These are phyloP conservation scores for Simalia tracyae DNA, from an alignment of 2,797 vertebrate genomes.

Conservation along the genomic window DNA sequence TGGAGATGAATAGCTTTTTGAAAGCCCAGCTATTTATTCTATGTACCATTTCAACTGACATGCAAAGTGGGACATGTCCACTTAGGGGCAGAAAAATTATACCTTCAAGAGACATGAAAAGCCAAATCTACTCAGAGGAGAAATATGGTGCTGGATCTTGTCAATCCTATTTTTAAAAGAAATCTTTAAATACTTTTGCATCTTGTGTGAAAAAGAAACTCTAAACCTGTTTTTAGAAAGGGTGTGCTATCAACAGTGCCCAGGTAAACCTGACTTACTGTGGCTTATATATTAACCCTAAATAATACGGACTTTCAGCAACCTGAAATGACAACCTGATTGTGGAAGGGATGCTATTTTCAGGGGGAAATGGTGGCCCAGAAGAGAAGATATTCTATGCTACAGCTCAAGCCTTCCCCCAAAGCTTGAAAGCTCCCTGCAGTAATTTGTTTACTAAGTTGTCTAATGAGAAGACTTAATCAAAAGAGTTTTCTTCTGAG, in stretches of 20 bases:
- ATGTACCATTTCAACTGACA: slow-evolving; percentile 18
- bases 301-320: slow-evolving; percentile 65
- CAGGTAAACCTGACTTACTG: slow-evolving; percentile 58
- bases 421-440: slow-evolving; percentile 54
- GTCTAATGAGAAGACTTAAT: slow-evolving; percentile 64
- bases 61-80: not conserved
- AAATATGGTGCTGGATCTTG: slow-evolving; percentile 6
- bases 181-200: slow-evolving; percentile 55
- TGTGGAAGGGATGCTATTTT: slow-evolving; percentile 53
- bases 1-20: slow-evolving; percentile 23
- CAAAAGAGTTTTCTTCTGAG: slow-evolving; percentile 46
- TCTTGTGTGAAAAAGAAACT: slow-evolving; percentile 53
- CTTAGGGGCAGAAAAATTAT: slow-evolving; percentile 29
- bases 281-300: slow-evolving; percentile 68
- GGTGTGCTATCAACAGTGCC: slow-evolving; percentile 52
- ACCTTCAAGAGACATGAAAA: slow-evolving; percentile 19
- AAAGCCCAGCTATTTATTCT: not conserved
- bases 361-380: slow-evolving; percentile 58
- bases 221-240: slow-evolving; percentile 64
- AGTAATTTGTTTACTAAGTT: slow-evolving; percentile 65
- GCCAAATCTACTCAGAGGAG: slow-evolving; percentile 18
- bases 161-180: slow-evolving; percentile 38
- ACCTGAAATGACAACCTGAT: slow-evolving; percentile 51
- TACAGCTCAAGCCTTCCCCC: slow-evolving; percentile 56
- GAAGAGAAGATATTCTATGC: slow-evolving; percentile 50